phyloP scores from a whole-genome alignment of 2,797 vertebrate genomes.

The Arrhamphus sclerolepis region DNA sequence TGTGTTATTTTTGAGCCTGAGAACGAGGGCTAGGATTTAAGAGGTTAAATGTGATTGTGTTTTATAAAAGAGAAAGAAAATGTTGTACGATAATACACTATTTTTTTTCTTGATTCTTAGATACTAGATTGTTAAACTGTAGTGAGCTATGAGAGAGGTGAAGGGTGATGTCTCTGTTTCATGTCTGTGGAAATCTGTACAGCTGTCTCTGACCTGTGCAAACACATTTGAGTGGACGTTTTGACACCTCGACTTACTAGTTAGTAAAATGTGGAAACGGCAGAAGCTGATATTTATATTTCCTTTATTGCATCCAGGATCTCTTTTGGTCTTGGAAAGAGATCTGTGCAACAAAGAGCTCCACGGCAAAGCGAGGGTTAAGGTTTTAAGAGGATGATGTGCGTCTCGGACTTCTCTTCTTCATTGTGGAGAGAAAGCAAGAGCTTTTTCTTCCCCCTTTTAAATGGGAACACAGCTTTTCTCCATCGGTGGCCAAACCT shows the following conservation, averaged over 20 bases:
- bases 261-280: not conserved
- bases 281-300: not conserved
- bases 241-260: slow-evolving; percentile 18
- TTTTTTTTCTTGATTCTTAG: no score
- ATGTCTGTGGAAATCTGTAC: slow-evolving; percentile 41
- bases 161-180: not conserved
- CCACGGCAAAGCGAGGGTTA: slow-evolving; percentile 61
- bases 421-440: slow-evolving; percentile 56
- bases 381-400: slow-evolving; percentile 66
- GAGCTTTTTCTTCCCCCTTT: slow-evolving; percentile 57
- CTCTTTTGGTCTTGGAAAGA: not conserved
- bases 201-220: slow-evolving; percentile 16
- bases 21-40: no score
- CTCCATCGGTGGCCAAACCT: slow-evolving; percentile 82
- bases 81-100: no score
- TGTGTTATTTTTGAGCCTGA: no score
- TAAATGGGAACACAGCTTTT: slow-evolving; percentile 80
- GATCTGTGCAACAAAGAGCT: slow-evolving; percentile 16
- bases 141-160: slow-evolving; percentile 4
- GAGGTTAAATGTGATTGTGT: no score
- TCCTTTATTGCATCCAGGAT: not conserved
- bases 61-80: no score
- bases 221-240: slow-evolving; percentile 16
- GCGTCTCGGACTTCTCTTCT: slow-evolving; percentile 66
- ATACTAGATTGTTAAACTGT: not conserved